A percentile compares a stretch with the other conserved stretches of the same genome.
Conservation (phyloP, 2,797 vertebrate species). For the Chlorospingus flavigularis region DNA sequence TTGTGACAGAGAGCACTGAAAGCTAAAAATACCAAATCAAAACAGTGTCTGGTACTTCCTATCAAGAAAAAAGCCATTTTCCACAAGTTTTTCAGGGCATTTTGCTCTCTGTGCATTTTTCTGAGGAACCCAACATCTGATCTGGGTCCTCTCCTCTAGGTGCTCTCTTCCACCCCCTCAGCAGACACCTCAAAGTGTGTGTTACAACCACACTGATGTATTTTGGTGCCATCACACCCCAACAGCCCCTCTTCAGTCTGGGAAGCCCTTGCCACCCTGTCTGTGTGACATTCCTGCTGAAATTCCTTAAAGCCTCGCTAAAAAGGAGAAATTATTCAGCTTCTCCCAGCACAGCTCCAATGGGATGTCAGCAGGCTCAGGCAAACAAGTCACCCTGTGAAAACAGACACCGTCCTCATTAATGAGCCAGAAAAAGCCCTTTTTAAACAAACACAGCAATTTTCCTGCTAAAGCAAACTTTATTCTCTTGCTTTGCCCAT, state of each 20-base stretch:
- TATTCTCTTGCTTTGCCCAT: not conserved
- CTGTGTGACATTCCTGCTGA: not conserved
- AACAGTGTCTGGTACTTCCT: not conserved
- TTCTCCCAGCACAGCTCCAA: not conserved
- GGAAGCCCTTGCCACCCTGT: not conserved
- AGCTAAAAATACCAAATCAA: not conserved
- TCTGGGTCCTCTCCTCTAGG: not conserved
- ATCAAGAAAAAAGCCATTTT: not conserved
- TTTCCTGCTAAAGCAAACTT: not conserved
- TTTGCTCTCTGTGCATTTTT: not conserved
- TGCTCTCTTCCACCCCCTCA: not conserved
- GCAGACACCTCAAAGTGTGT: not conserved
- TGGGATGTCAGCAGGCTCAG: not conserved
- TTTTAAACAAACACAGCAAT: not conserved
- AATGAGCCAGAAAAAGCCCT: not conserved
- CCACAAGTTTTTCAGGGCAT: rapidly evolving
- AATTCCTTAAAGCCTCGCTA: not conserved
- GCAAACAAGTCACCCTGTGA: not conserved
- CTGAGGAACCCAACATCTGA: not conserved
- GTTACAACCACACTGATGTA: not conserved
- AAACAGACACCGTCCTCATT: not conserved
- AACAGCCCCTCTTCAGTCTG: not conserved
- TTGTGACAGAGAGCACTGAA: not conserved
- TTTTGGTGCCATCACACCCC: not conserved
- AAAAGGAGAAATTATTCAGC: not conserved